Percentiles rank a stretch among this genome's conserved stretches.
These are phyloP conservation scores for Ictalurus furcatus DNA, from an alignment of 2,113 vertebrate genomes.

Conservation along the genomic window DNA sequence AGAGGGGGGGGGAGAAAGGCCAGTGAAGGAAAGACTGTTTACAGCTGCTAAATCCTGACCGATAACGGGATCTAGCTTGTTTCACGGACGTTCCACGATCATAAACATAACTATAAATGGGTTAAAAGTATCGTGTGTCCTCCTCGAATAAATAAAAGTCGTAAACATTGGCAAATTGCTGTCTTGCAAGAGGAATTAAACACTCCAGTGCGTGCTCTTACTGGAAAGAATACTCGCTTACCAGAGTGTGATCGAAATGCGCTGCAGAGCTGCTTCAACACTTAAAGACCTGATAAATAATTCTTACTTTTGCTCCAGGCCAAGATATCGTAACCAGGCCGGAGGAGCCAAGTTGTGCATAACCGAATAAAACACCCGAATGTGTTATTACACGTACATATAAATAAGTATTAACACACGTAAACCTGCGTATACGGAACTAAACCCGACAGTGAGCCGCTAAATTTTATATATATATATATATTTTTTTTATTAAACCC, in stretches of 20 bases:
- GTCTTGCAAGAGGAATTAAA: background rate
- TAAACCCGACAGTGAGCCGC: background rate
- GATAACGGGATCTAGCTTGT: background rate
- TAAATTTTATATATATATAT: too few species aligned
- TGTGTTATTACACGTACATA: background rate
- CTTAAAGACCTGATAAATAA: background rate
- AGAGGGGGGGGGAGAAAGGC: background rate
- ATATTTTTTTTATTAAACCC: too few species aligned
- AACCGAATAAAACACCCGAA: background rate
- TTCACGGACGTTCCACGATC: background rate
- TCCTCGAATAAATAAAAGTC: background rate
- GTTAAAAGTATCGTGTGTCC: background rate
- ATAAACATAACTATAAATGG: background rate
- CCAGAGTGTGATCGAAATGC: background rate
- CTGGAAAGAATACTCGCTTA: background rate
- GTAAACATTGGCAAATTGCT: background rate
- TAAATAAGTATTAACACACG: background rate
- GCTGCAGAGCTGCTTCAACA: background rate
- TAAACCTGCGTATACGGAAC: background rate
- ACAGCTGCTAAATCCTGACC: background rate
- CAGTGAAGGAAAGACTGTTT: background rate
- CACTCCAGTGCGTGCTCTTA: background rate
- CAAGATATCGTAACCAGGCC: background rate
- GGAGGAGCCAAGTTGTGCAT: background rate
- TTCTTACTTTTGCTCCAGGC: background rate